phyloP scores from a whole-genome alignment of 2,888 invertebrate genomes.

The Julus scanicus region DNA sequence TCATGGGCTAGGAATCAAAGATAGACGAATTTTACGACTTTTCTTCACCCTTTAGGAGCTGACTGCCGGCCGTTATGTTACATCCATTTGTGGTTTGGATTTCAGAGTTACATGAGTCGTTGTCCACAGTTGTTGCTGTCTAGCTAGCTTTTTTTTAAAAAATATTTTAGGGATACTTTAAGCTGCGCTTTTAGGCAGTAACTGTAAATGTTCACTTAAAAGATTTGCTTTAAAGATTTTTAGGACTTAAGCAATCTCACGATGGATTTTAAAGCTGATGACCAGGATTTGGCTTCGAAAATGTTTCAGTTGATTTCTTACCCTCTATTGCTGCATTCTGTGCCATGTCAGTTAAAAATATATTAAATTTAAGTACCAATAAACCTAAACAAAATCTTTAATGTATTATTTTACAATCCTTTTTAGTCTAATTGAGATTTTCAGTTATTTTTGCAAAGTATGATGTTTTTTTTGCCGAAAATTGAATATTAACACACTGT shows the following conservation, averaged over 20 bases:
- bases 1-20: conserved; percentile 2
- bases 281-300: not conserved
- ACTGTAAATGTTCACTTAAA: conserved; percentile 32
- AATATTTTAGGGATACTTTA: conserved; percentile 28
- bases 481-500: no score
- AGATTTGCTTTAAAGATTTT: conserved; percentile 29
- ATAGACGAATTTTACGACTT: not conserved
- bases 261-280: conserved; percentile 36
- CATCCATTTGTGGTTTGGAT: not conserved
- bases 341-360: no score
- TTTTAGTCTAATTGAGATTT: no score
- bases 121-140: conserved; percentile 5
- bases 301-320: not conserved
- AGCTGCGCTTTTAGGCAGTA: not conserved
- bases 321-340: not conserved
- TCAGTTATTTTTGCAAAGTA: no score
- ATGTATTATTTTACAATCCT: not conserved
- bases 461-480: no score
- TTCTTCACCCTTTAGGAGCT: not conserved
- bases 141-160: not conserved
- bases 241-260: conserved; percentile 40
- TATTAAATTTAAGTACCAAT: not conserved
- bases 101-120: conserved; percentile 1
- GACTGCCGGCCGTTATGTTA: not conserved
- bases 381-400: not conserved